Percentiles rank a stretch among this genome's conserved stretches.
phyloP scores from a whole-genome alignment of 2,797 vertebrate species.

The Tragelaphus oryx region DNA sequence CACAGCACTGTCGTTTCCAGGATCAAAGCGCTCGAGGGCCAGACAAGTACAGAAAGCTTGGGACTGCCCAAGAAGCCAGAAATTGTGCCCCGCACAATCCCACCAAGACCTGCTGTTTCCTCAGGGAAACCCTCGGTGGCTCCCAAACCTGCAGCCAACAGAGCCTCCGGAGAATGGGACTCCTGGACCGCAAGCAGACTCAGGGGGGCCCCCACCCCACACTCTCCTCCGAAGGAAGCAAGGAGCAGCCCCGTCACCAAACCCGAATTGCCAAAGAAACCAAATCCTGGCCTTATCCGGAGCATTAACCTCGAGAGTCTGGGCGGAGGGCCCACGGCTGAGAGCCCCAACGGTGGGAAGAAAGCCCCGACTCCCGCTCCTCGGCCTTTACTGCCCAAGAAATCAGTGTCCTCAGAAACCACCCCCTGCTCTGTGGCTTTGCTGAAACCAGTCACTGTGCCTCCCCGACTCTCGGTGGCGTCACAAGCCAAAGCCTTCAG shows the following conservation, averaged over 20 bases:
- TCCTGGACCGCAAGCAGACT: slow-evolving; percentile 76
- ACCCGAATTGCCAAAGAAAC: slow-evolving; percentile 87
- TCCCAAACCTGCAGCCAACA: slow-evolving; percentile 80
- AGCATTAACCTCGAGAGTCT: slow-evolving; percentile 74
- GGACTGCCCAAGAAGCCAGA: slow-evolving; percentile 84
- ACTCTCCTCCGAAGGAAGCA: slow-evolving; percentile 62
- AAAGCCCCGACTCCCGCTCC: slow-evolving; percentile 78
- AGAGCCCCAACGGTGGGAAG: slow-evolving; percentile 72
- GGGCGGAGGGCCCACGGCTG: slow-evolving; percentile 57
- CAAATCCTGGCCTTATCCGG: slow-evolving; percentile 78
- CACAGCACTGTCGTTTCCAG: slow-evolving; percentile 88
- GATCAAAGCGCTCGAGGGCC: slow-evolving; percentile 93
- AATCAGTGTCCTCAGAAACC: slow-evolving; percentile 75
- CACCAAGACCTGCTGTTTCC: slow-evolving; percentile 79
- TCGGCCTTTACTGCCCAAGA: slow-evolving; percentile 84
- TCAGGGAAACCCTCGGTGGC: slow-evolving; percentile 87
- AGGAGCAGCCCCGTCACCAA: slow-evolving; percentile 75
- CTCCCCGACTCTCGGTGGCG: slow-evolving; percentile 78
- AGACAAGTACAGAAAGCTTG: slow-evolving; percentile 78
- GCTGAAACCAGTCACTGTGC: slow-evolving; percentile 69
- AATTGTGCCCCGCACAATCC: slow-evolving; percentile 83
- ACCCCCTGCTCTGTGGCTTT: slow-evolving; percentile 72
- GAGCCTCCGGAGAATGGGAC: slow-evolving; percentile 83
- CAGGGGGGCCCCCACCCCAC: slow-evolving; percentile 47
- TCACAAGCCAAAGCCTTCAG: slow-evolving; percentile 78